Evolutionary conservation across 2,888 invertebrate species (phyloP).

Genomic region (Synergus laeviventris): DNA sequence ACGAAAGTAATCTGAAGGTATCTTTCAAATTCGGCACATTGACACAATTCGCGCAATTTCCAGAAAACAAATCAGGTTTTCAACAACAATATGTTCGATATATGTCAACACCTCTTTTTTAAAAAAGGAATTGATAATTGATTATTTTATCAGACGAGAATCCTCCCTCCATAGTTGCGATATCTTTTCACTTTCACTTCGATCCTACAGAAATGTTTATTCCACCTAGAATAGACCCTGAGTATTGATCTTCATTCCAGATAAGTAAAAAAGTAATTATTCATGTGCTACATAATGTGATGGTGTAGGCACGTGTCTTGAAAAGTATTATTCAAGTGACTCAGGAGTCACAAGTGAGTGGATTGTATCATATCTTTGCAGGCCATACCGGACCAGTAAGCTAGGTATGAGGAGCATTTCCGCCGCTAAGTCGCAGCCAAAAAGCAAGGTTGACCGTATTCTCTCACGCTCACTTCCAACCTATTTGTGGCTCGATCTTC

Average conservation of each 20-base stretch:
- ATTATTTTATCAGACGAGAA: too few relatives aligned
- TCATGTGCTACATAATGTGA: background rate
- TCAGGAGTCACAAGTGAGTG: background rate
- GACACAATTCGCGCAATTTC: too few relatives aligned
- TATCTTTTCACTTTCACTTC: too few relatives aligned
- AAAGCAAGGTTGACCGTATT: conserved; percentile 47
- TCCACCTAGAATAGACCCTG: background rate
- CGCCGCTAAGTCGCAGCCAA: conserved; percentile 57
- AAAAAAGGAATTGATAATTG: too few relatives aligned
- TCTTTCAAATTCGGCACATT: too few relatives aligned
- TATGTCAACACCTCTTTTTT: too few relatives aligned
- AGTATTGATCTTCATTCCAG: background rate
- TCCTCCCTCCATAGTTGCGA: too few relatives aligned
- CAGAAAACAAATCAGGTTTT: too few relatives aligned
- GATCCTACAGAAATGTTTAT: too few relatives aligned
- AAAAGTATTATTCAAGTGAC: conserved; percentile 1
- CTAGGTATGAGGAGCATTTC: conserved; percentile 67
- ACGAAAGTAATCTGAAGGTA: too few relatives aligned
- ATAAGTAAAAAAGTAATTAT: background rate
- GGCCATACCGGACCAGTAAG: conserved; percentile 33
- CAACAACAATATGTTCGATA: too few relatives aligned
- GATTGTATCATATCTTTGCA: background rate
- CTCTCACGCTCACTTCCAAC: conserved; percentile 42
- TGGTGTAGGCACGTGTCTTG: background rate
- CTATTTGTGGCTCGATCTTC: conserved; percentile 47